Percentiles rank a stretch among this genome's conserved stretches.
Evolutionary conservation across 2,888 invertebrate species (phyloP).

Genomic region (Zhuqinia jingwanae): DNA sequence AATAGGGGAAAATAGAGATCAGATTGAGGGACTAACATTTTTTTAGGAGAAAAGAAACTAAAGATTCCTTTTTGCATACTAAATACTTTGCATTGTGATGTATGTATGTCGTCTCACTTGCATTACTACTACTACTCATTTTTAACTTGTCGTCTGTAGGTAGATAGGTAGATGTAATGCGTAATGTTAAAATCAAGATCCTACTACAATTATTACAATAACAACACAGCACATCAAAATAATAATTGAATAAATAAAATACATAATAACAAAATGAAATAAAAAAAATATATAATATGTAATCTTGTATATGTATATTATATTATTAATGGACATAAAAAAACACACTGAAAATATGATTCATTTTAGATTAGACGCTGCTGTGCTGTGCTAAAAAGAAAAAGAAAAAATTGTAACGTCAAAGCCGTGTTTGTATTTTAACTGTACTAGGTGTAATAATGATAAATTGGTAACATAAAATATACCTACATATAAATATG

Average conservation of each 20-base stretch:
- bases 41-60: background rate
- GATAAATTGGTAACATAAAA: too few species aligned
- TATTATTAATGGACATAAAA: background rate
- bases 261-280: background rate
- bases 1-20: too few species aligned
- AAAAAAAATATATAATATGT: background rate
- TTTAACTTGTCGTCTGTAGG: conserved; percentile 36
- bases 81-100: conserved; percentile 64
- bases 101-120: conserved; percentile 64
- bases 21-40: conserved; percentile 30
- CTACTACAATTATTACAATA: too few species aligned
- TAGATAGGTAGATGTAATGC: too few species aligned
- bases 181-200: too few species aligned
- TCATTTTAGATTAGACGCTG: conserved; percentile 37
- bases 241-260: background rate
- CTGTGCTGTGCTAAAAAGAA: too few species aligned
- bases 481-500: too few species aligned
- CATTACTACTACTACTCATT: conserved; percentile 67
- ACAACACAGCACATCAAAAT: conserved; percentile 27
- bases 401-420: conserved; percentile 48
- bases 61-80: conserved; percentile 51
- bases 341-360: conserved; percentile 7
- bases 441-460: conserved; percentile 34
- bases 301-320: background rate
- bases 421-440: conserved; percentile 66